Percentiles rank a stretch among this genome's conserved stretches.
These are phyloP conservation scores for Sanderia malayensis DNA, from an alignment of 30 jellyfish, hydroid and myxozoan genomes.

Conservation along the genomic window DNA sequence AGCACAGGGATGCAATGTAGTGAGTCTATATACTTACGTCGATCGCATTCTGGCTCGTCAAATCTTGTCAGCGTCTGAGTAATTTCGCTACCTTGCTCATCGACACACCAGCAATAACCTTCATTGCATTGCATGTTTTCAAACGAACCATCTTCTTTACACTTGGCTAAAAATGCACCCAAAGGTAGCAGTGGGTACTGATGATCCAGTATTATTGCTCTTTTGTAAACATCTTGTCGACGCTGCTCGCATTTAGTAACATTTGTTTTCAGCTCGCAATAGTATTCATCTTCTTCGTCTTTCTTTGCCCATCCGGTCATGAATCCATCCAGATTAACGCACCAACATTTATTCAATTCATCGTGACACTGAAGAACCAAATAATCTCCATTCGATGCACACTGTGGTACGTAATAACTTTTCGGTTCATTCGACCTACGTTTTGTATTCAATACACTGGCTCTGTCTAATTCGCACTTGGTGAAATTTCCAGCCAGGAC, in stretches of 20 bases:
- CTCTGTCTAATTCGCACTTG: constrained; percentile 27
- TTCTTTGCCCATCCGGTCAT: constrained; percentile 53
- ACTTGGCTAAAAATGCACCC: constrained; percentile 54
- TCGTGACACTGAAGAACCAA: constrained; percentile 35
- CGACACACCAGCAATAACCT: constrained; percentile 91
- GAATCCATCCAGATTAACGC: constrained; percentile 46
- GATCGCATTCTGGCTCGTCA: constrained; percentile 44
- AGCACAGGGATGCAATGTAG: too few relatives aligned
- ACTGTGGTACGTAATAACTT: constrained; percentile 25
- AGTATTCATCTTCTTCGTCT: background rate
- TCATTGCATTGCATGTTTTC: constrained; percentile 70
- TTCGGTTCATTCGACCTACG: background rate
- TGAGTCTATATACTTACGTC: constrained; percentile 32
- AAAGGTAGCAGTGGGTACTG: constrained; percentile 42
- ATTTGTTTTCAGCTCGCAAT: background rate
- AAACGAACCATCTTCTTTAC: constrained; percentile 74
- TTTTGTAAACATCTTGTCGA: constrained; percentile 28
- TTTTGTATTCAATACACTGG: background rate
- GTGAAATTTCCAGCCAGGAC: constrained; percentile 53
- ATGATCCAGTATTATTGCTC: constrained; percentile 29
- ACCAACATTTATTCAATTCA: constrained; percentile 47
- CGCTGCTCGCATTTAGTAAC: constrained; percentile 49
- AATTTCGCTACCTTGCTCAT: constrained; percentile 61
- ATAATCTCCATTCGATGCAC: constrained; percentile 34
- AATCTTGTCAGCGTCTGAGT: constrained; percentile 48